These are phyloP conservation scores for Lordiphosa collinella DNA, from an alignment of 1,140 invertebrate genomes.

Conservation along the genomic window DNA sequence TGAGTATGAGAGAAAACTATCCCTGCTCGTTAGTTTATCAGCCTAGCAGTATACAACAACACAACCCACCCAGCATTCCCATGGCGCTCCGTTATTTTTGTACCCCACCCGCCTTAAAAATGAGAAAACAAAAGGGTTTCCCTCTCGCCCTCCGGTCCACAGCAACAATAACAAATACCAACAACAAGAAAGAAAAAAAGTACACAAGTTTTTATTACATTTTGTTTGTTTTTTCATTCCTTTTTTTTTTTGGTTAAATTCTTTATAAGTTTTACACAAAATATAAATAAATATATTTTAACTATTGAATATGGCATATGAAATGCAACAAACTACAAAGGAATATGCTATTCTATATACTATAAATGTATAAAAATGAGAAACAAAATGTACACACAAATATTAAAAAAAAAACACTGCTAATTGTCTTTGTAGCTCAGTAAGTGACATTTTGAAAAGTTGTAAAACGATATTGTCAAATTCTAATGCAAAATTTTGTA, in stretches of 20 bases:
- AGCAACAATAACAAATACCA: conserved; percentile 14
- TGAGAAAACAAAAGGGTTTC: conserved; percentile 9
- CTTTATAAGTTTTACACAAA: conserved; percentile 61
- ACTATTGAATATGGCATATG: conserved; percentile 39
- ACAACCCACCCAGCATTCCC: conserved; percentile 50
- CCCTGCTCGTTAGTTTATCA: not conserved
- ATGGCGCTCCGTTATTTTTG: conserved; percentile 42
- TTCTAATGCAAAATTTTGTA: conserved; percentile 27
- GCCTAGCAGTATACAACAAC: conserved; percentile 5
- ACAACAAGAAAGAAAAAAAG: conserved; percentile 52
- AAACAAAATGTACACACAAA: conserved; percentile 23
- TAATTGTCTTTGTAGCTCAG: conserved; percentile 22
- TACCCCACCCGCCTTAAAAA: conserved; percentile 39
- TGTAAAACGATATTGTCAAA: conserved; percentile 9
- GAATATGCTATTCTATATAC: conserved; percentile 4
- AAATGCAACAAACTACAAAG: conserved; percentile 16
- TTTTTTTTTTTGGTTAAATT: conserved; percentile 67
- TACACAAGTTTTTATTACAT: conserved; percentile 60
- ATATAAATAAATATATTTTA: conserved; percentile 65
- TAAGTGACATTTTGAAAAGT: conserved; percentile 45
- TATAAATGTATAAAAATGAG: conserved; percentile 28
- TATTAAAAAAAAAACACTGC: conserved; percentile 7
- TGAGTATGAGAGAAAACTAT: not conserved
- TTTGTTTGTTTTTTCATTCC: conserved; percentile 47
- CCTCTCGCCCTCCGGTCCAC: conserved; percentile 1